Base-by-base conservation (phyloP, 2,113 vertebrate genomes). In the Garra rufa region DNA sequence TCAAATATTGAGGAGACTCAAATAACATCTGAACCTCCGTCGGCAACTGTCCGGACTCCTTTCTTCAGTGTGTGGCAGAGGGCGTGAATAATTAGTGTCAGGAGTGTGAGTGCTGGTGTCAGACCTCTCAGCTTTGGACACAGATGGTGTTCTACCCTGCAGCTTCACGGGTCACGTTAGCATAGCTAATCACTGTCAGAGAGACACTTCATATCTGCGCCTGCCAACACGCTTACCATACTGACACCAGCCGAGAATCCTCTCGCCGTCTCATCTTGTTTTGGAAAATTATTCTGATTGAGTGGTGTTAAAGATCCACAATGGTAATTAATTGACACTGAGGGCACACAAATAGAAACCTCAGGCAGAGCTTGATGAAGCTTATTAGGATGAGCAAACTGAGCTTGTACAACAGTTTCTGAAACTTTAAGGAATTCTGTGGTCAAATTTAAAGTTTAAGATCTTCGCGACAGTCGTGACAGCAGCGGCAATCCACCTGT, bases 141-240 rank as follows among this genome's bases (percentile, higher is more conserved):
- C 83, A 85, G 83, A 85, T 85, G 83, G 83, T 74, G 63, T 55
- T 85, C 63, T 73, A 26, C 67, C 46, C 75, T 69, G 26, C n/a
- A 65, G 74, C n/a, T 17, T 30, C 43, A 4, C 41, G 1, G 83
- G 83, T 80, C 76, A 85, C 21, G 57, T 85, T 74, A 85, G 83
- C 83, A 71, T 85, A 24, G 67, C 83, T 73, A 80, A 85, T 80
- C 83, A 61, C 76, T 73, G 50, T 80, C 76, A 80, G 41, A 28
- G 59, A 80, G 59, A 80, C 77, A 46, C 77, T 65, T 80, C 26
- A 48, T 46, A 67, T 48, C 43, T 30, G 77, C 0, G 9, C 59
- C 43, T 63, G 76, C 52, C 57, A 44, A 19, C 26, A 48, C 9
- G 6, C 38, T 9, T 30, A 75, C 70, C 38, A 15, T n/a, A 75